A percentile compares a stretch with the other conserved stretches of the same genome.
phyloP scores from a whole-genome alignment of 1,140 invertebrate genomes.

The Drosophila albomicans region DNA sequence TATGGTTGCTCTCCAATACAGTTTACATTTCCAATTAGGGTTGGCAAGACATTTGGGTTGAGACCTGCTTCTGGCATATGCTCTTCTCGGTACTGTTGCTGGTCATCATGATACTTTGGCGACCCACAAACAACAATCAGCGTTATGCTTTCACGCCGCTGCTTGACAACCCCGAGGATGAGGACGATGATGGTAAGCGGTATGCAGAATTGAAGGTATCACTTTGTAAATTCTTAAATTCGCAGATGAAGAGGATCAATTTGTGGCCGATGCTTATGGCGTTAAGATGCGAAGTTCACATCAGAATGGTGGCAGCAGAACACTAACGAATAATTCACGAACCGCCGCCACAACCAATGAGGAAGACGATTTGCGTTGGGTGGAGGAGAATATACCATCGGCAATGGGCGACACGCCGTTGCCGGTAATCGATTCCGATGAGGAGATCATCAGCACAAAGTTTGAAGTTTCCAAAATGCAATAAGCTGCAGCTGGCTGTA shows the following conservation, averaged over 20 bases:
- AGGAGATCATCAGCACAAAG: constrained; percentile 94
- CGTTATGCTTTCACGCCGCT: constrained; percentile 97
- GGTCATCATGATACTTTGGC: constrained; percentile 97
- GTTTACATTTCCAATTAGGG: constrained; percentile 86
- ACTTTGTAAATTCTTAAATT: not conserved
- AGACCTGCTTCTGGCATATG: constrained; percentile 97
- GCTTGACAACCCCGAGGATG: constrained; percentile 93
- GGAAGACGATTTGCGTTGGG: constrained; percentile 95
- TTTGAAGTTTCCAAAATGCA: constrained; percentile 97
- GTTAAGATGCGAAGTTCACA: constrained; percentile 90
- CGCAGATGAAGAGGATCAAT: constrained; percentile 90
- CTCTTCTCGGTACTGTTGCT: constrained; percentile 94
- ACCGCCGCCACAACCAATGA: constrained; percentile 85
- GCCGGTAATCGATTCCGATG: constrained; percentile 94
- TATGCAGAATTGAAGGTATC: not conserved
- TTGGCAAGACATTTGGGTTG: constrained; percentile 96
- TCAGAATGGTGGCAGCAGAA: constrained; percentile 60
- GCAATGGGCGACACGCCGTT: constrained; percentile 90
- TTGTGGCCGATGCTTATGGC: constrained; percentile 94
- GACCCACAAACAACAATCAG: constrained; percentile 97
- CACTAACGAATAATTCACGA: constrained; percentile 58
- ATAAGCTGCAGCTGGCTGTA: constrained; percentile 66
- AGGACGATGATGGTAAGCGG: constrained; percentile 87
- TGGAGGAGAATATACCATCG: constrained; percentile 95
- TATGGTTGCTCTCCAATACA: not conserved